Conservation (phyloP, 2,113 vertebrate species). For the Cynoglossus semilaevis region DNA sequence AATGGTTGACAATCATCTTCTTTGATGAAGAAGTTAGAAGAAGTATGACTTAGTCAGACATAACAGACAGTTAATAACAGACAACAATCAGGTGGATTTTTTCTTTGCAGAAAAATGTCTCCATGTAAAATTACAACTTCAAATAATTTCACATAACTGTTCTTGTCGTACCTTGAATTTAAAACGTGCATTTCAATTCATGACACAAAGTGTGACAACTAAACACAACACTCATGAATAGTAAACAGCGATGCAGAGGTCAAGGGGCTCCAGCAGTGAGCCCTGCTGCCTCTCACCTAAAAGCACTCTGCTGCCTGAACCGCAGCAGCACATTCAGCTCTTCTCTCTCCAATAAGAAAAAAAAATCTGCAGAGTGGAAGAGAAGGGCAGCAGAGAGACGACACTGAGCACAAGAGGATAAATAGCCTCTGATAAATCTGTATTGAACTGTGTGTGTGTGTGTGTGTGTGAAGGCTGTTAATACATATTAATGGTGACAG, state of each 20-base stretch:
- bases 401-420: constrained; percentile 61
- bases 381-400: constrained; percentile 53
- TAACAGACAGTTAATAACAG: no score
- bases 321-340: constrained; percentile 44
- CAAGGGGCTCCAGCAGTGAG: constrained; percentile 3
- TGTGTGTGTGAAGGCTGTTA: constrained; percentile 73
- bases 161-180: no score
- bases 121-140: no score
- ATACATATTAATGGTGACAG: constrained; percentile 96
- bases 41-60: no score
- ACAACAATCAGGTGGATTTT: no score
- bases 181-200: no score
- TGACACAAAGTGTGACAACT: no score
- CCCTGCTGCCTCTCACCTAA: constrained; percentile 17
- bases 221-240: not conserved
- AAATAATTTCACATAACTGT: no score
- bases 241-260: not conserved
- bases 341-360: constrained; percentile 49
- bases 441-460: constrained; percentile 71
- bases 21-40: no score
- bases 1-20: no score
- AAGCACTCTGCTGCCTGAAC: constrained; percentile 40
- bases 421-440: constrained; percentile 71
- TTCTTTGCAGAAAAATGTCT: no score
- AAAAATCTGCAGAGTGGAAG: constrained; percentile 21